Conservation (phyloP, 2,888 invertebrate genomes). For the Coelinius sp. region DNA sequence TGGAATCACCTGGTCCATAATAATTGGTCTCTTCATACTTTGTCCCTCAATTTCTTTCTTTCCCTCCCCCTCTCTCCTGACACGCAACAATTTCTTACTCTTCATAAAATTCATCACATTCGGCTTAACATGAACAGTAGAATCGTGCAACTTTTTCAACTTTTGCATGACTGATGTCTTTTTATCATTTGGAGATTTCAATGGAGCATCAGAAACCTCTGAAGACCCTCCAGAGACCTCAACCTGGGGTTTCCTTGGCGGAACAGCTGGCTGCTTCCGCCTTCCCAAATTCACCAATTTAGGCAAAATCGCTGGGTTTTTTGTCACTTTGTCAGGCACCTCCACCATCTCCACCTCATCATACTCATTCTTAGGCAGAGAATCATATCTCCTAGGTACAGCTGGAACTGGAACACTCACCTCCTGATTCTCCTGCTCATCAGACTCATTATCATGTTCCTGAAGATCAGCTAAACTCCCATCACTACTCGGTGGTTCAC, state of each 20-base stretch:
- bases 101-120: conserved; percentile 60
- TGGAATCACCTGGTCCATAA: conserved; percentile 69
- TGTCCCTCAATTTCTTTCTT: conserved; percentile 39
- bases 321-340: conserved; percentile 40
- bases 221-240: conserved; percentile 46
- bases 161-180: conserved; percentile 58
- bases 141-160: conserved; percentile 58
- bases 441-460: conserved; percentile 70
- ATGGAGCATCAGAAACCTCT: conserved; percentile 35
- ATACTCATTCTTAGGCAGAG: conserved; percentile 73
- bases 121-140: conserved; percentile 58
- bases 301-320: conserved; percentile 62
- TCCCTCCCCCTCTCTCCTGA: conserved; percentile 38
- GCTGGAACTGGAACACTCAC: conserved; percentile 73
- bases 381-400: conserved; percentile 78
- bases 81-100: conserved; percentile 57
- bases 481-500: conserved; percentile 77
- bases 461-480: conserved; percentile 70
- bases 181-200: conserved; percentile 31
- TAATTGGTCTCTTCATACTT: conserved; percentile 73
- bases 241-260: conserved; percentile 54
- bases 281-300: conserved; percentile 58
- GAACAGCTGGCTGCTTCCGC: conserved; percentile 66
- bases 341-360: conserved; percentile 60
- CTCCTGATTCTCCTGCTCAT: conserved; percentile 60